These are phyloP conservation scores for Mycteria americana DNA, from an alignment of 2,797 vertebrate genomes.

Conservation along the genomic window DNA sequence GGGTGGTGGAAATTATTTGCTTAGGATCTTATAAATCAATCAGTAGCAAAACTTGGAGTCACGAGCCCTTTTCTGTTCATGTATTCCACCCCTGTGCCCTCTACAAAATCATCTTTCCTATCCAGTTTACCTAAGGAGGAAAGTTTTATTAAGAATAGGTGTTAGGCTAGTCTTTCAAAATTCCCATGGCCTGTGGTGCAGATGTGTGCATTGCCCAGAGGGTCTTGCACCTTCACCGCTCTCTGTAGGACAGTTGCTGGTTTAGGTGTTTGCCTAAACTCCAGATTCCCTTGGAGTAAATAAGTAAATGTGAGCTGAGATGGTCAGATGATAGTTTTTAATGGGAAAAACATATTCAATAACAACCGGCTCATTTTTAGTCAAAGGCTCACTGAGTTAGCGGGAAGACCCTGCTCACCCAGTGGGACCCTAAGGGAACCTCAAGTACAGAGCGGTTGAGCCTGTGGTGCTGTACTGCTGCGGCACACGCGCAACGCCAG, in stretches of 20 bases:
- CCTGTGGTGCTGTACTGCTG: neutral
- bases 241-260: neutral
- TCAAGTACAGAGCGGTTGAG: rapidly evolving
- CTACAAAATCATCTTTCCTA: neutral
- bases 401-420: neutral
- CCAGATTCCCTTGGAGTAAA: neutral
- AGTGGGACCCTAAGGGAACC: no score
- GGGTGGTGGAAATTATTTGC: neutral
- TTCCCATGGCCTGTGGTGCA: neutral
- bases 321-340: neutral
- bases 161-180: neutral
- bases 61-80: neutral
- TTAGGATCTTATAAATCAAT: neutral
- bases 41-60: neutral
- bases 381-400: neutral
- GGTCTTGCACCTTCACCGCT: neutral
- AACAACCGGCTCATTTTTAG: neutral
- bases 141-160: neutral
- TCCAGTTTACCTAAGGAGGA: neutral
- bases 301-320: neutral
- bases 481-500: neutral
- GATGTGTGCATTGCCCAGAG: neutral
- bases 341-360: neutral
- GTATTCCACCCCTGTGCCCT: neutral
- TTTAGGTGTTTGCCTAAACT: neutral